Conservation (phyloP, 1,140 invertebrate species). For the Neodiprion pinetum region DNA sequence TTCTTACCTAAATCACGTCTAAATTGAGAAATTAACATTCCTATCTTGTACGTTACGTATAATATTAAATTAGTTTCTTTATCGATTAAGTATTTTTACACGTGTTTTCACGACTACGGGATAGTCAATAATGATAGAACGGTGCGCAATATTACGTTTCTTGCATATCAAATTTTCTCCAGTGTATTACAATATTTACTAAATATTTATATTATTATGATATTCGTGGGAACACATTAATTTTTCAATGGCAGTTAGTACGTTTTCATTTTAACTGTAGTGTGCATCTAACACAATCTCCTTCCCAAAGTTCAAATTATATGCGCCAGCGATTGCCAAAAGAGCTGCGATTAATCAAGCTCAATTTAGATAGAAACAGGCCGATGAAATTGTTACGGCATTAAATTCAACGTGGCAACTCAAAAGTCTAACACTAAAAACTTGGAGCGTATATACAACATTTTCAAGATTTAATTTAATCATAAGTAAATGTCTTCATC, state of each 20-base stretch:
- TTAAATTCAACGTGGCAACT: constrained; percentile 20
- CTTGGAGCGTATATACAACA: constrained; percentile 3
- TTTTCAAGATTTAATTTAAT: too few species aligned
- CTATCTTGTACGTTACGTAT: not conserved
- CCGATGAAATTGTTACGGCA: constrained; percentile 13
- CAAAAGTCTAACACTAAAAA: not conserved
- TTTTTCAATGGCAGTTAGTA: constrained; percentile 44
- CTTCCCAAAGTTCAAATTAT: not conserved
- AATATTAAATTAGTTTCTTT: too few species aligned
- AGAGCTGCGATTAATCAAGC: constrained; percentile 25
- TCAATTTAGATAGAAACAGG: constrained; percentile 12
- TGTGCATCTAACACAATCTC: not conserved
- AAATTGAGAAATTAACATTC: constrained; percentile 6
- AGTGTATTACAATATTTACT: not conserved
- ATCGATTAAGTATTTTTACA: too few species aligned
- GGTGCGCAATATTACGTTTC: not conserved
- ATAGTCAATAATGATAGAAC: not conserved
- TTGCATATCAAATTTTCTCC: not conserved
- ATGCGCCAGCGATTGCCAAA: constrained; percentile 18
- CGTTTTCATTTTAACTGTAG: constrained; percentile 30
- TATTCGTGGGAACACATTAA: not conserved
- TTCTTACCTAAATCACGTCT: constrained; percentile 4
- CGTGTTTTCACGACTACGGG: too few species aligned
- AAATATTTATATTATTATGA: constrained; percentile 5
- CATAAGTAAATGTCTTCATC: too few species aligned